Evolutionary conservation across 2,888 invertebrate genomes (phyloP).

Genomic region (Agrilus cyanescens): DNA sequence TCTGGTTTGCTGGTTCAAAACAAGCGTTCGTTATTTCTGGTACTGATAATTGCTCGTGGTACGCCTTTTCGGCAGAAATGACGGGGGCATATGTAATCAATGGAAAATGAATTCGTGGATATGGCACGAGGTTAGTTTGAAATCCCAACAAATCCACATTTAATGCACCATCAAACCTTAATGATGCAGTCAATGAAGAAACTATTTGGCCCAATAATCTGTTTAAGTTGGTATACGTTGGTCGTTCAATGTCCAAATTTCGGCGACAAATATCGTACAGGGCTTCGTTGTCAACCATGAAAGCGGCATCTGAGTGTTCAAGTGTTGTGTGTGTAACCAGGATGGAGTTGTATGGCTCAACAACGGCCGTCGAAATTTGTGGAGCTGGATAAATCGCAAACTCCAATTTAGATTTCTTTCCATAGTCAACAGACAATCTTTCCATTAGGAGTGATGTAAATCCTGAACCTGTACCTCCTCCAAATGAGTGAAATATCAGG

Average conservation of each 20-base stretch:
- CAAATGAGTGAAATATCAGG: no score
- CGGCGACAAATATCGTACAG: constrained; percentile 44
- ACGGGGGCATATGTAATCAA: constrained; percentile 44
- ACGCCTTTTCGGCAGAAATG: constrained; percentile 46
- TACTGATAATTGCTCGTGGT: no score
- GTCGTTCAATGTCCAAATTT: constrained; percentile 48
- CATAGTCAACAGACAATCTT: no score
- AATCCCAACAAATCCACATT: constrained; percentile 50
- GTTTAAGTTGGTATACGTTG: constrained; percentile 54
- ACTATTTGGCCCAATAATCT: constrained; percentile 45
- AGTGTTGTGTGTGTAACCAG: constrained; percentile 38
- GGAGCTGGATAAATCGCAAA: no score
- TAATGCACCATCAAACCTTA: constrained; percentile 47
- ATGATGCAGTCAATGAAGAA: constrained; percentile 46
- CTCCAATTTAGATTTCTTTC: no score
- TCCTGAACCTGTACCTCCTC: no score
- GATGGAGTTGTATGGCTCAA: no score
- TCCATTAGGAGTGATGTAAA: no score
- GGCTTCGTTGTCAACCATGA: constrained; percentile 40
- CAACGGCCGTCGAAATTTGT: no score
- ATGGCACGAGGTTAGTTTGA: constrained; percentile 46
- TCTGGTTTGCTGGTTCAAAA: no score
- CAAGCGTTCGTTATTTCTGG: no score
- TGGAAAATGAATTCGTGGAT: constrained; percentile 51
- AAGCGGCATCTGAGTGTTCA: constrained; percentile 50